These are phyloP conservation scores for Catharus ustulatus DNA, from an alignment of 2,797 vertebrate genomes.

Conservation along the genomic window DNA sequence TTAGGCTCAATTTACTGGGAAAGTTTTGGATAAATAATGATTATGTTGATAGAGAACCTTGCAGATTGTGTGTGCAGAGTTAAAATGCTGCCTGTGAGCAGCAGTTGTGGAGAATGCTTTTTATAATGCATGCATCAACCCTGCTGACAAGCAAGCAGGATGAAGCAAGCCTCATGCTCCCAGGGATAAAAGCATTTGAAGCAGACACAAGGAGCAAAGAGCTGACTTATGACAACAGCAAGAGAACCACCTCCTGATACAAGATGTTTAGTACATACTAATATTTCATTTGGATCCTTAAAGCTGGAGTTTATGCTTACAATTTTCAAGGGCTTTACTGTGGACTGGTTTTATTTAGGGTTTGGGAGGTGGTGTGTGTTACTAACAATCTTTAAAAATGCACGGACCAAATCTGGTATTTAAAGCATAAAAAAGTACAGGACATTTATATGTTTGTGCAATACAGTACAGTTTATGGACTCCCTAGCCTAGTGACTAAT, in stretches of 20 bases:
- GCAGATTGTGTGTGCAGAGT: neutral
- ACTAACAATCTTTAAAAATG: neutral
- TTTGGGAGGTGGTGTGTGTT: neutral
- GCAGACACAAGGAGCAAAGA: neutral
- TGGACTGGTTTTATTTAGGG: neutral
- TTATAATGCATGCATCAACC: constrained; percentile 11
- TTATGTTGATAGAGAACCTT: neutral
- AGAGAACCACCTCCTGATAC: constrained; percentile 20
- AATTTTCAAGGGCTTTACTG: neutral
- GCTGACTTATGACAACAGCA: constrained; percentile 41
- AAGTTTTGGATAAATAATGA: constrained; percentile 1
- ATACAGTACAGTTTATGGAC: neutral
- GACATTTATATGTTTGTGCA: neutral
- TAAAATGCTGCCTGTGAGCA: constrained; percentile 50
- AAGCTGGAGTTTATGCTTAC: neutral
- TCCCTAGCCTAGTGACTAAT: neutral
- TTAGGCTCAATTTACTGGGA: constrained; percentile 35
- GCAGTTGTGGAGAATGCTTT: constrained; percentile 7
- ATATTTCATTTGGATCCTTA: constrained; percentile 24
- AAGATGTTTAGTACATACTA: neutral
- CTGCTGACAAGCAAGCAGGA: constrained; percentile 47
- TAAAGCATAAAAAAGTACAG: neutral
- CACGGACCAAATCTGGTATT: neutral
- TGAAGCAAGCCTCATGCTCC: constrained; percentile 23
- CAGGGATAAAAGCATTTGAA: constrained; percentile 39